phyloP scores from a whole-genome alignment of 2,113 vertebrate species.

The Phainopepla nitens region DNA sequence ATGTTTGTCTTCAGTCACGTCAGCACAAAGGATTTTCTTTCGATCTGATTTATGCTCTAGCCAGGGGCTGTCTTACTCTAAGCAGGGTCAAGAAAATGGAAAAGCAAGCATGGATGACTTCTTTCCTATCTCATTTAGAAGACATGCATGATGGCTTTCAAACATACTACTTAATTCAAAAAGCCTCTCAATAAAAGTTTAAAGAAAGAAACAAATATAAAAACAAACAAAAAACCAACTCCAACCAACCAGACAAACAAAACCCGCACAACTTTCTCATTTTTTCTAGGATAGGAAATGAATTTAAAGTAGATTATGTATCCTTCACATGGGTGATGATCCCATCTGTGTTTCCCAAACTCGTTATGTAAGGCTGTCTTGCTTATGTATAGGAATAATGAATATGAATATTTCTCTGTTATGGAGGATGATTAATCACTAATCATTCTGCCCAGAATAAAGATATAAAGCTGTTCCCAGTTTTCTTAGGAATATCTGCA shows the following conservation, averaged over 20 bases:
- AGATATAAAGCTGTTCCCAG: not conserved
- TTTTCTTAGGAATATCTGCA: not conserved
- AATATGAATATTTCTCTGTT: not conserved
- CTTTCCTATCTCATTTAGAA: not conserved
- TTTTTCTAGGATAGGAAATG: not conserved
- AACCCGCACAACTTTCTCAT: fast-evolving
- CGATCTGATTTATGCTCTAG: not conserved
- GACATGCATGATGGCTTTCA: not conserved
- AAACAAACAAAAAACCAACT: not conserved
- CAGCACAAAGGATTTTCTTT: constrained; percentile 3
- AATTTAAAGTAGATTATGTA: not conserved
- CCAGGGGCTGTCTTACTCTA: not conserved
- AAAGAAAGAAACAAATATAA: not conserved
- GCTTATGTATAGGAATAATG: not conserved
- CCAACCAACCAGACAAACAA: not conserved
- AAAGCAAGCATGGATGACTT: not conserved
- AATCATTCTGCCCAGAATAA: not conserved
- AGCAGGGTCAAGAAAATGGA: not conserved
- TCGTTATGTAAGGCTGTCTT: not conserved
- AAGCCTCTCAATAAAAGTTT: not conserved
- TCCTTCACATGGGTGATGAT: not conserved
- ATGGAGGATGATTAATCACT: not conserved
- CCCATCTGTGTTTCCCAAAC: not conserved
- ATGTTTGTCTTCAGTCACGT: not conserved
- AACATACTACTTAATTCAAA: not conserved